Percentiles rank a stretch among this genome's conserved stretches.
phyloP scores from a whole-genome alignment of 2,888 invertebrate genomes.

The Ophion obscuratus region DNA sequence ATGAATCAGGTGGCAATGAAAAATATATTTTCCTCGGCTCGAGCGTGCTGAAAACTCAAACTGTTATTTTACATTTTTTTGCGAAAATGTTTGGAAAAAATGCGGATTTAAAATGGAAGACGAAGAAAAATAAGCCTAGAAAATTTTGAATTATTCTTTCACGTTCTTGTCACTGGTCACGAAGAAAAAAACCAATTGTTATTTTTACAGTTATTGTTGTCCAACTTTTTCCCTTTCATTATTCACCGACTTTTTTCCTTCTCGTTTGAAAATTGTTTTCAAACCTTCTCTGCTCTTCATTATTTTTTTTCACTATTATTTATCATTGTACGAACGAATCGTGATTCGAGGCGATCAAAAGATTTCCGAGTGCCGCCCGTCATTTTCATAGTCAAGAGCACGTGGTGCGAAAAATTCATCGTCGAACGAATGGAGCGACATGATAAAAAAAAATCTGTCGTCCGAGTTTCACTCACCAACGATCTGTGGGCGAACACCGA shows the following conservation, averaged over 20 bases:
- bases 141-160: neutral
- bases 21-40: neutral
- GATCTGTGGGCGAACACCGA: slow-evolving; percentile 78
- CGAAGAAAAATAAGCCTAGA: neutral
- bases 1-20: neutral
- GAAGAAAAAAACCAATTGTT: neutral
- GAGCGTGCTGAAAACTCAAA: neutral
- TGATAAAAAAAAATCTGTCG: neutral
- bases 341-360: neutral
- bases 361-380: neutral
- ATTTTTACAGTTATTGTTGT: neutral
- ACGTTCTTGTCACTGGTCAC: neutral
- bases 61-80: neutral
- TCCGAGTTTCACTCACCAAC: slow-evolving; percentile 78
- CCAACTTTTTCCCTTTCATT: neutral
- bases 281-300: neutral
- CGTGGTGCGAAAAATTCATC: slow-evolving; percentile 10
- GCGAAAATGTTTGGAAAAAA: neutral
- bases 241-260: neutral
- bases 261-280: neutral
- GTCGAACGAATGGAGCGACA: neutral
- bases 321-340: neutral
- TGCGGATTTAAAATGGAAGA: neutral
- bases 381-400: neutral
- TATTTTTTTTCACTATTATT: neutral